Percentiles rank a stretch among this genome's conserved stretches.
Conservation (phyloP, 2,797 vertebrate species). For the Macropodus opercularis region DNA sequence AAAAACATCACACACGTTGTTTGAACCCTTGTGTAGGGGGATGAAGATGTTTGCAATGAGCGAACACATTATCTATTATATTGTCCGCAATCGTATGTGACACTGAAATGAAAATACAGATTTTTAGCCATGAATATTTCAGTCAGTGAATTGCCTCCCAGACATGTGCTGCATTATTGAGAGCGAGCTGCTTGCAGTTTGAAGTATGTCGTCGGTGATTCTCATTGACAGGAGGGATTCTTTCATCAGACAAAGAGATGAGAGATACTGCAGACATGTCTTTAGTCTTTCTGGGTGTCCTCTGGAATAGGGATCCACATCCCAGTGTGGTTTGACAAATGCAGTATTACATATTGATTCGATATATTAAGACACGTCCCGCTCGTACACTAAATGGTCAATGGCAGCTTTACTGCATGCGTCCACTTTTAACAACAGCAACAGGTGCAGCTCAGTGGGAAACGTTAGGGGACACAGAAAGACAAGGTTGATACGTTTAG, state of each 20-base stretch:
- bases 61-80: conserved; percentile 21
- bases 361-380: background rate
- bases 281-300: conserved; percentile 45
- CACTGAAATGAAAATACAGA: conserved; percentile 70
- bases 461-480: no score
- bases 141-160: conserved; percentile 67
- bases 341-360: conserved; percentile 9
- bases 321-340: conserved; percentile 18
- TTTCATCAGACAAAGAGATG: conserved; percentile 48
- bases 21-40: background rate
- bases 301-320: conserved; percentile 11
- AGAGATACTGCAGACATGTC: conserved; percentile 35
- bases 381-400: conserved; percentile 7
- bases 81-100: conserved; percentile 50
- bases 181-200: conserved; percentile 65
- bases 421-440: conserved; percentile 3
- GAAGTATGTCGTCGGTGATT: conserved; percentile 73
- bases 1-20: background rate
- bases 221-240: conserved; percentile 65
- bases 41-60: conserved; percentile 4
- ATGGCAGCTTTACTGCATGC: background rate
- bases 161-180: conserved; percentile 76
- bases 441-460: no score
- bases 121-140: conserved; percentile 78
- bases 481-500: no score